Conservation (phyloP, 2,888 invertebrate genomes). For the Aplocera efformata region DNA sequence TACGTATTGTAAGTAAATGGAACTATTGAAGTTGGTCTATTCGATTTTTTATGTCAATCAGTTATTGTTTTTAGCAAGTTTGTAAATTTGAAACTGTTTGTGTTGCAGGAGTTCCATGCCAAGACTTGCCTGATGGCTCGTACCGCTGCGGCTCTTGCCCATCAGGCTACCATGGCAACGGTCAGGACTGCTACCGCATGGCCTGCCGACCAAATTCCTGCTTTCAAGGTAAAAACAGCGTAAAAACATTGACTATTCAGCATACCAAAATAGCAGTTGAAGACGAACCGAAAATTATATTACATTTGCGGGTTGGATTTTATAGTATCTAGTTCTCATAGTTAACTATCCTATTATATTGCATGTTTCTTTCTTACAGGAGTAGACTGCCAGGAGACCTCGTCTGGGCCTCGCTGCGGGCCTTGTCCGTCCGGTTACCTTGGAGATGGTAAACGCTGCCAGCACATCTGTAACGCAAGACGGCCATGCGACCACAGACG, state of each 20-base stretch:
- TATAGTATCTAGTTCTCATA: too few relatives aligned
- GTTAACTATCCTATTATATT: not conserved
- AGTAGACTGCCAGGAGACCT: conserved; percentile 84
- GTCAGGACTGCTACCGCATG: conserved; percentile 81
- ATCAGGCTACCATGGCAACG: conserved; percentile 88
- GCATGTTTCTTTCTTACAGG: conserved; percentile 55
- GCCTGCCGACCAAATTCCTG: conserved; percentile 52
- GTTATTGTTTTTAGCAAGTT: too few relatives aligned
- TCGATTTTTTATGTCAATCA: too few relatives aligned
- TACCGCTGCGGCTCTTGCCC: conserved; percentile 94
- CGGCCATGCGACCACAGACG: conserved; percentile 82
- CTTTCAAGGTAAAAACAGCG: conserved; percentile 44
- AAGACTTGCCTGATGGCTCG: conserved; percentile 56
- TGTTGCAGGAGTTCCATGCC: conserved; percentile 56
- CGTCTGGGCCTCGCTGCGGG: conserved; percentile 87
- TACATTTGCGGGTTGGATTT: too few relatives aligned
- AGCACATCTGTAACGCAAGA: conserved; percentile 81
- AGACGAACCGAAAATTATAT: too few relatives aligned
- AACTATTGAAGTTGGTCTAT: too few relatives aligned
- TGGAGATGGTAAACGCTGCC: conserved; percentile 84
- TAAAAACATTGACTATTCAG: too few relatives aligned
- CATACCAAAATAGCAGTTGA: too few relatives aligned
- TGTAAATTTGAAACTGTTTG: too few relatives aligned
- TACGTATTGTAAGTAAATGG: too few relatives aligned
- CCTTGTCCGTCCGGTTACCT: conserved; percentile 86